phyloP scores from a whole-genome alignment of 1,140 invertebrate genomes.

The Lordiphosa stackelbergi region DNA sequence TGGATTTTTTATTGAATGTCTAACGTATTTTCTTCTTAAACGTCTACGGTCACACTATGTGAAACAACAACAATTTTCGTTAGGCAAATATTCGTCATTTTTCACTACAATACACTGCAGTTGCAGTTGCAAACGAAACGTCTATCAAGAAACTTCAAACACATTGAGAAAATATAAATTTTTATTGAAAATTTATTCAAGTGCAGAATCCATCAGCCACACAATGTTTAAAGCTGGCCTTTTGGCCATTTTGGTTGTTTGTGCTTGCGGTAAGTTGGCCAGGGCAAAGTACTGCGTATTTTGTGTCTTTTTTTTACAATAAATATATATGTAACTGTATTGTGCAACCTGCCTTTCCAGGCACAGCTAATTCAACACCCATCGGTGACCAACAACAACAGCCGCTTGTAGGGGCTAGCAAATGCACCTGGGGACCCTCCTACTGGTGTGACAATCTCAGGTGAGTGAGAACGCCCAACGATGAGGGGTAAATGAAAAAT shows the following conservation, averaged over 20 bases:
- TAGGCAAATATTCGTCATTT: slow-evolving; percentile 1
- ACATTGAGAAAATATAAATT: not conserved
- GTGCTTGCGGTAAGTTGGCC: slow-evolving; percentile 54
- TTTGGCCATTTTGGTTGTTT: slow-evolving; percentile 64
- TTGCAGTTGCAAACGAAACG: slow-evolving; percentile 20
- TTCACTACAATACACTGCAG: slow-evolving; percentile 4
- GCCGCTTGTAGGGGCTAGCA: slow-evolving; percentile 79
- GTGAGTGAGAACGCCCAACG: slow-evolving; percentile 70
- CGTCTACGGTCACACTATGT: not conserved
- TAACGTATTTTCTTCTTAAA: too few species aligned
- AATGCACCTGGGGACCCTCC: slow-evolving; percentile 88
- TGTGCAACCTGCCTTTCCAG: slow-evolving; percentile 27
- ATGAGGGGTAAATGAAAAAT: slow-evolving; percentile 55
- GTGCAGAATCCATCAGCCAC: slow-evolving; percentile 1
- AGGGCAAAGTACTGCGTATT: slow-evolving; percentile 33
- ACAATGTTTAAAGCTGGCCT: slow-evolving; percentile 58
- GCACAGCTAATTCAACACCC: slow-evolving; percentile 52
- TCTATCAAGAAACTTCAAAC: slow-evolving; percentile 12
- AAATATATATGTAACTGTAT: slow-evolving; percentile 7
- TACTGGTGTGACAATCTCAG: slow-evolving; percentile 90
- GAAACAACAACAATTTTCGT: too few species aligned
- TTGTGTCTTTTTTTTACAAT: slow-evolving; percentile 8
- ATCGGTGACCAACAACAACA: slow-evolving; percentile 54
- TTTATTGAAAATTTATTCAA: not conserved
- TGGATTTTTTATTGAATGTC: too few species aligned